Conservation (phyloP, 2,888 invertebrate species). For the Leptarthrus brevirostris region DNA sequence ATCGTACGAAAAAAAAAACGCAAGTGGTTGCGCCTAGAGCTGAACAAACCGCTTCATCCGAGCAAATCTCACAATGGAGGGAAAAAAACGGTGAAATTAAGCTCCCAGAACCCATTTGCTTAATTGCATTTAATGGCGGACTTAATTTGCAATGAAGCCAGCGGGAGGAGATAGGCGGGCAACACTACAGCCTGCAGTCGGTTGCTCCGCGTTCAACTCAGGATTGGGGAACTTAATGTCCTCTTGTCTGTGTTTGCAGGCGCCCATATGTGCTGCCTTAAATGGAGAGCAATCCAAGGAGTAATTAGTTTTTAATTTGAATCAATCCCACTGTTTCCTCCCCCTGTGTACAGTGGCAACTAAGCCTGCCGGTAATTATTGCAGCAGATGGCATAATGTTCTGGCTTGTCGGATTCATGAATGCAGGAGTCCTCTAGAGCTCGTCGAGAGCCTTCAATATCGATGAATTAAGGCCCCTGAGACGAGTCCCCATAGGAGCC, state of each 20-base stretch:
- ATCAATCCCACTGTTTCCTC: conserved; percentile 46
- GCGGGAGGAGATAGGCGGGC: neutral
- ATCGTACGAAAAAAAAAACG: conserved; percentile 43
- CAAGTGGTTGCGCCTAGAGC: conserved; percentile 34
- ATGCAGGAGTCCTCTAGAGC: no score
- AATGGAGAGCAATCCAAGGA: conserved; percentile 52
- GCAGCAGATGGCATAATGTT: conserved; percentile 29
- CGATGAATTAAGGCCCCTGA: no score
- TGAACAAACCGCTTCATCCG: conserved; percentile 43
- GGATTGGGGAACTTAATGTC: conserved; percentile 23
- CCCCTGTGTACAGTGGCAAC: neutral
- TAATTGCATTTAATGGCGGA: conserved; percentile 54
- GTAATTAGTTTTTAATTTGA: conserved; percentile 54
- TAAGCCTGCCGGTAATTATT: conserved; percentile 14
- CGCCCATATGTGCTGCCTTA: conserved; percentile 28
- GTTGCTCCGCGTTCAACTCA: neutral
- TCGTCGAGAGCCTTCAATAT: no score
- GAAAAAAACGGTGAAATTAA: conserved; percentile 32
- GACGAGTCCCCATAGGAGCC: no score
- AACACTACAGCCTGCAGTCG: neutral
- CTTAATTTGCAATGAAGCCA: conserved; percentile 51
- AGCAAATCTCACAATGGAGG: conserved; percentile 38
- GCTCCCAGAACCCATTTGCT: conserved; percentile 53
- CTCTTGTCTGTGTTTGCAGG: conserved; percentile 1
- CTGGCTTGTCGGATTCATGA: conserved; percentile 1